These are phyloP conservation scores for Petrocephalus zakoni DNA, from an alignment of 2,113 vertebrate species.

Conservation along the genomic window DNA sequence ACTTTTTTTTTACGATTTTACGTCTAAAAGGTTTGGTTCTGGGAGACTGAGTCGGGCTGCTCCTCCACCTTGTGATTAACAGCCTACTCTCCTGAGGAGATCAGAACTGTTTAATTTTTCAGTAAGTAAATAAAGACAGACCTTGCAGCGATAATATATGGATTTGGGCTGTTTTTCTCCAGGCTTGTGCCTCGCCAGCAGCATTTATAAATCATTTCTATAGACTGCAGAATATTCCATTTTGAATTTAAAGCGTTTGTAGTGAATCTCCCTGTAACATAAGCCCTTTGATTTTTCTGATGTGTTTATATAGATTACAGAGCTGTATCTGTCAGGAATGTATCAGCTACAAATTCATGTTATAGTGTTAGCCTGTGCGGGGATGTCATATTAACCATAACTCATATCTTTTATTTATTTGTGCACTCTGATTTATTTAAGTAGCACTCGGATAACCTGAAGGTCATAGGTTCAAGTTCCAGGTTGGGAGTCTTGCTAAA, in stretches of 20 bases:
- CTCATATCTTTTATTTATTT: neutral
- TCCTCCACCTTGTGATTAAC: neutral
- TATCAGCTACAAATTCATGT: neutral
- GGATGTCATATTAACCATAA: neutral
- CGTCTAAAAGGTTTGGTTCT: neutral
- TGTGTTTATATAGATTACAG: neutral
- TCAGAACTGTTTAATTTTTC: slow-evolving; percentile 13
- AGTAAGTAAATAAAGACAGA: neutral
- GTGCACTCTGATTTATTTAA: neutral
- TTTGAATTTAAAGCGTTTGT: neutral
- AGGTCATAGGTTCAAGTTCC: neutral
- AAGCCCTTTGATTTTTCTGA: neutral
- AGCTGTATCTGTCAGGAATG: neutral
- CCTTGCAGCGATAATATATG: neutral
- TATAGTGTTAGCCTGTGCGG: neutral
- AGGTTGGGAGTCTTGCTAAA: no score
- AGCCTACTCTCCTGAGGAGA: neutral
- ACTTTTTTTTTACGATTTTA: neutral
- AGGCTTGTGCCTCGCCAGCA: neutral
- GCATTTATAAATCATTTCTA: neutral
- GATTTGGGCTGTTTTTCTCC: neutral
- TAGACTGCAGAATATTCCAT: neutral
- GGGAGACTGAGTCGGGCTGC: neutral
- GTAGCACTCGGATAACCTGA: neutral
- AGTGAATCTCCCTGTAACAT: neutral